These are phyloP conservation scores for Goniozus legneri DNA, from an alignment of 1,140 invertebrate species.

Conservation along the genomic window DNA sequence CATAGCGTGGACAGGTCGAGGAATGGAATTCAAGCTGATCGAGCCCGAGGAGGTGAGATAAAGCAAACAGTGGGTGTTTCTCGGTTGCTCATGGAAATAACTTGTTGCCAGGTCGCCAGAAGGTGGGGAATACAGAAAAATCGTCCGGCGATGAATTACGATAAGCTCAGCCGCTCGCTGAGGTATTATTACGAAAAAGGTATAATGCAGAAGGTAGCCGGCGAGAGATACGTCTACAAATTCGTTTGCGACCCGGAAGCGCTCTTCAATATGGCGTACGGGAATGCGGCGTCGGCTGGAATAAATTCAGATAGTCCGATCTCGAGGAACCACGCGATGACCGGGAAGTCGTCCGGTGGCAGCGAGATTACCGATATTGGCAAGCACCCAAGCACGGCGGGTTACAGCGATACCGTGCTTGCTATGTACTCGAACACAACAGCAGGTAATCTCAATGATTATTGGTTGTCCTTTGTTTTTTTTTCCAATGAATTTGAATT, in stretches of 20 bases:
- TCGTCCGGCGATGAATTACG: conserved; percentile 95
- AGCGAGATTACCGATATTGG: conserved; percentile 24
- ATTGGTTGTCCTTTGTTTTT: too few relatives aligned
- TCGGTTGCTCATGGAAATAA: background rate
- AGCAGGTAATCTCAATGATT: conserved; percentile 30
- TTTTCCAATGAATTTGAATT: too few relatives aligned
- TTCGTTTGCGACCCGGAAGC: conserved; percentile 94
- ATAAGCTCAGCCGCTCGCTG: conserved; percentile 88
- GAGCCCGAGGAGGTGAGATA: conserved; percentile 94
- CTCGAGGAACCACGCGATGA: conserved; percentile 21
- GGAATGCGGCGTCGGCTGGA: conserved; percentile 22
- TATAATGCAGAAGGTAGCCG: conserved; percentile 97
- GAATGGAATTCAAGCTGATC: conserved; percentile 91
- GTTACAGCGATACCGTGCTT: conserved; percentile 37
- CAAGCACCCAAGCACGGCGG: conserved; percentile 21
- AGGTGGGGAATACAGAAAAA: conserved; percentile 85
- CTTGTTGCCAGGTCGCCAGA: conserved; percentile 64
- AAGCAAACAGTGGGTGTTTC: background rate
- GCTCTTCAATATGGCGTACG: conserved; percentile 81
- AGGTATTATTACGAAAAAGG: conserved; percentile 97
- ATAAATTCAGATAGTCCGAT: conserved; percentile 20
- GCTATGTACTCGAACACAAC: conserved; percentile 40
- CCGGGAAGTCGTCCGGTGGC: conserved; percentile 20
- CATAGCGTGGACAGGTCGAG: conserved; percentile 93
- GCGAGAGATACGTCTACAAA: conserved; percentile 93